phyloP scores from a whole-genome alignment of 2,113 vertebrate species.

The Corythoichthys haematopterus region DNA sequence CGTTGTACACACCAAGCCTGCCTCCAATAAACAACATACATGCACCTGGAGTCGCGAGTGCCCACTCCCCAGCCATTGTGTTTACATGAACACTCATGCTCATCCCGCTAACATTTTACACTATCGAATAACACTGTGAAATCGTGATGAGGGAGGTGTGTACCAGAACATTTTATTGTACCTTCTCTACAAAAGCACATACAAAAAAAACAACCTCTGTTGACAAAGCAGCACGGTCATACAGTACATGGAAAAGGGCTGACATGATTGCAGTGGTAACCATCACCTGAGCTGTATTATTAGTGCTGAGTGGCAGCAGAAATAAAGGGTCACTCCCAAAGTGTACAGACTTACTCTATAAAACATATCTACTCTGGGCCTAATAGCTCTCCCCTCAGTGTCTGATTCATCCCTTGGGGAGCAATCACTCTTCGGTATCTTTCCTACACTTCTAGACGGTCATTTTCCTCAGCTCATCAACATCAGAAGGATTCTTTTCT shows the following conservation, averaged over 20 bases:
- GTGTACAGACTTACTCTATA: slow-evolving; percentile 1
- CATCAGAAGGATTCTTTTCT: slow-evolving; percentile 1
- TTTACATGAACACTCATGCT: too few relatives aligned
- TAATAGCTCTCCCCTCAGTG: slow-evolving; percentile 5
- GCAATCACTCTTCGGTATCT: slow-evolving; percentile 26
- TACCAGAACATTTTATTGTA: slow-evolving; percentile 4
- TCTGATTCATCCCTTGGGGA: slow-evolving; percentile 30
- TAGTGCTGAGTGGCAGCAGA: slow-evolving; percentile 1
- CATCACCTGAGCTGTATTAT: slow-evolving; percentile 3
- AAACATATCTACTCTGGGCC: slow-evolving; percentile 14
- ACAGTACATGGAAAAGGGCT: background rate
- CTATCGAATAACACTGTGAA: too few relatives aligned
- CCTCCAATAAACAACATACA: too few relatives aligned
- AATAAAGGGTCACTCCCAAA: slow-evolving; percentile 8
- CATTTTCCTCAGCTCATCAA: slow-evolving; percentile 31
- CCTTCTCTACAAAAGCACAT: slow-evolving; percentile 8
- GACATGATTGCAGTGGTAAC: background rate
- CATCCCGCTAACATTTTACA: too few relatives aligned
- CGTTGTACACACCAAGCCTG: too few relatives aligned
- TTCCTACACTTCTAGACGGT: slow-evolving; percentile 23
- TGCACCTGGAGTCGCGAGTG: too few relatives aligned
- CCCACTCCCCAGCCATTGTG: too few relatives aligned
- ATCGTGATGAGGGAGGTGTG: too few relatives aligned
- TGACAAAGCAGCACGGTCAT: background rate
- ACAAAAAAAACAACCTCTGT: background rate